Evolutionary conservation across 2,113 vertebrate species (phyloP).

Genomic region (Rattus rattus): DNA sequence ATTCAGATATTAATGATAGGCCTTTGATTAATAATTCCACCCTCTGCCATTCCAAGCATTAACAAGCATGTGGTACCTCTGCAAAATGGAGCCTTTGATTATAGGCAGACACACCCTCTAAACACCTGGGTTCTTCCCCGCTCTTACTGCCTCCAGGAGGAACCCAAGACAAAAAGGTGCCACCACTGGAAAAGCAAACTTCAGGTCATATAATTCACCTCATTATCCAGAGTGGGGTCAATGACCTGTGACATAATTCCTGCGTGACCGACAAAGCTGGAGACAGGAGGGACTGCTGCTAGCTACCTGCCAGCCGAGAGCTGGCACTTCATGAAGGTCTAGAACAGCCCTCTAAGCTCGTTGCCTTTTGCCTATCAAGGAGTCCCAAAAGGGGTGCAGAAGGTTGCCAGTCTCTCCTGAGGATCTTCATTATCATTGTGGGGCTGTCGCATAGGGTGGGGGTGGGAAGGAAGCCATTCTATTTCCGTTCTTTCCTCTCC

Average conservation of each 20-base stretch:
- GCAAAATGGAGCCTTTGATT: constrained; percentile 81
- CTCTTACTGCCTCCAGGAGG: constrained; percentile 38
- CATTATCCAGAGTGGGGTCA: constrained; percentile 68
- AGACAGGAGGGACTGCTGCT: not conserved
- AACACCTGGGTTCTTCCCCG: constrained; percentile 43
- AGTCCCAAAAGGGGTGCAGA: not conserved
- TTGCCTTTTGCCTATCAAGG: constrained; percentile 1
- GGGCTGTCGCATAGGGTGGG: not conserved
- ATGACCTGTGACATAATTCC: constrained; percentile 67
- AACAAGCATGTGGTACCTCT: constrained; percentile 82
- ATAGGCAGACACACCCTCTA: constrained; percentile 61
- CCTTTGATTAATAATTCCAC: constrained; percentile 92
- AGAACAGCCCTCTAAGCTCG: not conserved
- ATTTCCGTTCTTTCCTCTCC: not conserved
- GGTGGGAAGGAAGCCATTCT: not conserved
- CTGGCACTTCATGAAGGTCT: not conserved
- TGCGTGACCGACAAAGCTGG: constrained; percentile 43
- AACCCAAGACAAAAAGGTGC: constrained; percentile 57
- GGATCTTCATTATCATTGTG: rapidly evolving
- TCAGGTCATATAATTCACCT: constrained; percentile 70
- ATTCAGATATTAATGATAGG: constrained; percentile 89
- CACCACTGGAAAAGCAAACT: constrained; percentile 56
- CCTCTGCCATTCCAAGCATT: constrained; percentile 87
- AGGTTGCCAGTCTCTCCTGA: constrained; percentile 44
- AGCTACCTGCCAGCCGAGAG: not conserved